Evolutionary conservation across 1,140 invertebrate species (phyloP).

Genomic region (Ruditapes philippinarum): DNA sequence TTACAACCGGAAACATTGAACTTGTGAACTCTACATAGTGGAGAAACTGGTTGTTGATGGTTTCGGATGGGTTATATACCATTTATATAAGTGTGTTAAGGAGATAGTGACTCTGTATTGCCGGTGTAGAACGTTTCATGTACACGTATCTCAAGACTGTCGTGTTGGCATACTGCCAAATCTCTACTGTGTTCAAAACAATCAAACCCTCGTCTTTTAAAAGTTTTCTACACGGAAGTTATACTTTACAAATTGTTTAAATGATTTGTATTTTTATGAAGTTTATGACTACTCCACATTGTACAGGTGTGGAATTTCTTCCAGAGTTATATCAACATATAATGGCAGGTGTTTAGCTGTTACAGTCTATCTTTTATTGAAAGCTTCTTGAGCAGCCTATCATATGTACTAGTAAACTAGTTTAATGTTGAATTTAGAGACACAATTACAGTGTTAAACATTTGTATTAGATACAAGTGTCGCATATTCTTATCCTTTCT

Average conservation of each 20-base stretch:
- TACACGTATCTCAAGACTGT: conserved; percentile 17
- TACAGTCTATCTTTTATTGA: too few relatives aligned
- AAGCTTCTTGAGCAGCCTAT: too few relatives aligned
- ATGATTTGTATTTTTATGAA: neutral
- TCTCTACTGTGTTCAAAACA: conserved; percentile 58
- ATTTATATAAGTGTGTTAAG: neutral
- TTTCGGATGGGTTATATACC: neutral
- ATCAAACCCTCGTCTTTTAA: conserved; percentile 45
- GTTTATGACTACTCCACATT: neutral
- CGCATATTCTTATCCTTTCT: too few relatives aligned
- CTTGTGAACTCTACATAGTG: conserved; percentile 11
- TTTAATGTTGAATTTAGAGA: too few relatives aligned
- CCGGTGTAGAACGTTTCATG: neutral
- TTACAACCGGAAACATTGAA: neutral
- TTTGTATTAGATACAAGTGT: conserved; percentile 43
- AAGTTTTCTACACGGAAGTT: neutral
- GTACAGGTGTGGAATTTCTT: too few relatives aligned
- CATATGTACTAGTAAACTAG: too few relatives aligned
- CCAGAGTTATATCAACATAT: too few relatives aligned
- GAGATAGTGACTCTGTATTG: conserved; percentile 40
- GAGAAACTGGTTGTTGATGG: neutral
- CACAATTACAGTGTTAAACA: neutral
- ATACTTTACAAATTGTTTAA: neutral
- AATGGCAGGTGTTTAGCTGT: too few relatives aligned
- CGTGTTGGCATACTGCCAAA: conserved; percentile 55